Base-by-base conservation (phyloP, 2,888 invertebrate species). In the Cactoblastis cactorum region DNA sequence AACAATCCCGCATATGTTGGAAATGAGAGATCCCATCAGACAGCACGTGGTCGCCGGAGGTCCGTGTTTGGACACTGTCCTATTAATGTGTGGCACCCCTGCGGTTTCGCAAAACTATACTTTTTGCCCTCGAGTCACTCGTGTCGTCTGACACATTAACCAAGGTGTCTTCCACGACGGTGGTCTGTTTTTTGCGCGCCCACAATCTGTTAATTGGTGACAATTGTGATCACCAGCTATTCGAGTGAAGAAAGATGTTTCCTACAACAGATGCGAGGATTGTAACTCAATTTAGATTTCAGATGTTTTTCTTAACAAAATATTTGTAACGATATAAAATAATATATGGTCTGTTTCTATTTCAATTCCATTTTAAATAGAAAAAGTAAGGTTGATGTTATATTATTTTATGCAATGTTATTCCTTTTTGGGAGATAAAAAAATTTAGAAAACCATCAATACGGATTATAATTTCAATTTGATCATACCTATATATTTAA, bases 91-190 rank as follows among this genome's bases (percentile, higher is more conserved):
- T 58, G 55, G 76, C 80, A 71, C 83, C 84, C 87, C 85, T 77
- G 83, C 62, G 77, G 86, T 73, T 83, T 74, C 67, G 75, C 76
- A 67, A 77, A 71, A 71, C 68, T 63, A 59, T 64, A 57, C 64
- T 71, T 72, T 77, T 79, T 82, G 75, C 75, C 62, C 65, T 62
- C 65, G 60, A 67, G 57, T 67, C 71, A 70, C 78, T 78, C 65
- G 71, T 84, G 86, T 87, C 87, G 87, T 78, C 85, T 83, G 73
- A 67, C 81, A 87, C 86, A 86, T 88, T 87, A 87, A 70, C 81
- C 83, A 83, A 84, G 85, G 84, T 87, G 84, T 85, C 77, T 70
- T 70, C 76, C 56, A 71, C 74, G 63, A 63, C 63, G 88, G 87
- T 86, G 88, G 88, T 83, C 87, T 58, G 58, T 81, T 85, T 86